Evolutionary conservation across 2,888 invertebrate genomes (phyloP), one percentile per base, ranked within the genome.

Genomic region (Zhuqinia jingwanae): DNA sequence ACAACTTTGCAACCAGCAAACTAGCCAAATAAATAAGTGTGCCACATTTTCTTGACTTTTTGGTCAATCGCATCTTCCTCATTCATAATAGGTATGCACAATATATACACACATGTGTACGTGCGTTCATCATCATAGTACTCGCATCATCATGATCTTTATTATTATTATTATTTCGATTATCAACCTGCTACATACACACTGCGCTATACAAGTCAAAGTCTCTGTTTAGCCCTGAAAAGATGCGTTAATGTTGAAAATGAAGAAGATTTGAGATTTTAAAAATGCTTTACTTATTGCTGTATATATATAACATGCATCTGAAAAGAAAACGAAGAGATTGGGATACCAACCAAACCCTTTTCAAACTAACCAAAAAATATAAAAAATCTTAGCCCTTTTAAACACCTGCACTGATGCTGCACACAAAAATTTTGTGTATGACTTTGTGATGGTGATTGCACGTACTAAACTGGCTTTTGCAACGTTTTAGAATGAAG

Each of bases 31-130:
- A 53, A 73, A 25, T 77, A 84, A 84, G 84, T 84, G 84, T 84
- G 84, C 84, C 84, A 84, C 84, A 84, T 42, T 77, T 77, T 84
- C 84, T 82, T 84, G 84, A 84, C 77, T 77, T 84, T 53, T 84
- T 84, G 84, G 84, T 68, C 84, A 84, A 65, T 68, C 84, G n/a
- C 68, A 22, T 58, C 58, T 25, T 25, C 30, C 22, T 27, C 6
- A 13, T 25, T 25, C 30, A 22, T 27, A 1, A 13, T 45, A 17
- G 65, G 53, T 53, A 36, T 36, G 36, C 8, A 8, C 36, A 36
- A 36, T 8, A 36, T 36, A 36, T 10, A 20, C 20, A 56, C 80
- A 80, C 15, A 47, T 63, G 13, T 65, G 27, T 68, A 36, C 42
- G n/a, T n/a, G 13, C 42, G 20, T 42, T 42, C 42, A 45, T 10